Conservation (phyloP, 1,140 invertebrate species). For the Alviniconcha marisindica region DNA sequence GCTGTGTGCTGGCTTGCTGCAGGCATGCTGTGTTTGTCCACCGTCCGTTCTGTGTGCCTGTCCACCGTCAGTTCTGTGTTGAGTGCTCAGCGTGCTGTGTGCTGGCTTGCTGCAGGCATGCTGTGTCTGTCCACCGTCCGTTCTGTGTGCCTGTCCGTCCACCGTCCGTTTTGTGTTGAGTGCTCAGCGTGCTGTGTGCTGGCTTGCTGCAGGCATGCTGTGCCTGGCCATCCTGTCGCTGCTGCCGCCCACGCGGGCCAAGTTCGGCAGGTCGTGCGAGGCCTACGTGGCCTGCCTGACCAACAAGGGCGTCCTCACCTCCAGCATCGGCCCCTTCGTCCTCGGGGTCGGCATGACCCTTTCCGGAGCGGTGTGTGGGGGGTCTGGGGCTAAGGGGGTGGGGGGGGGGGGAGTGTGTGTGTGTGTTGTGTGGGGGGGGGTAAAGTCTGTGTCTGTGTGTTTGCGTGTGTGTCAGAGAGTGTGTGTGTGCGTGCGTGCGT, state of each 20-base stretch:
- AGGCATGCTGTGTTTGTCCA: too few relatives aligned
- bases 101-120: too few relatives aligned
- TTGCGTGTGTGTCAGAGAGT: background rate
- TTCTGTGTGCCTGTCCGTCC: background rate
- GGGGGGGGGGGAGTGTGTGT: too few relatives aligned
- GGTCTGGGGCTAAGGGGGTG: too few relatives aligned
- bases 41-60: too few relatives aligned
- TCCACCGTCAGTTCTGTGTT: background rate
- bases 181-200: background rate
- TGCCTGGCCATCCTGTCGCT: constrained; percentile 60
- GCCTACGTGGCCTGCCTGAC: constrained; percentile 54
- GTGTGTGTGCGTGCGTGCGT: background rate
- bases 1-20: too few relatives aligned
- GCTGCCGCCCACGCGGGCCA: constrained; percentile 51
- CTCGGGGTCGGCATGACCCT: constrained; percentile 67
- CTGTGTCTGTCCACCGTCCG: constrained; percentile 34
- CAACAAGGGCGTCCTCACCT: constrained; percentile 61
- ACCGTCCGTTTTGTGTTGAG: background rate
- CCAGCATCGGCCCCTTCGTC: constrained; percentile 57
- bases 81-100: background rate
- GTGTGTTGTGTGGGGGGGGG: too few relatives aligned
- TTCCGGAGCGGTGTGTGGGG: constrained; percentile 66
- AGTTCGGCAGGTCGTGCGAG: constrained; percentile 50
- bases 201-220: constrained; percentile 59
- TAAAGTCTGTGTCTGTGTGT: background rate